phyloP scores from a whole-genome alignment of 35 echinoderm and acorn worm genomes.

The Eucidaris tribuloides region DNA sequence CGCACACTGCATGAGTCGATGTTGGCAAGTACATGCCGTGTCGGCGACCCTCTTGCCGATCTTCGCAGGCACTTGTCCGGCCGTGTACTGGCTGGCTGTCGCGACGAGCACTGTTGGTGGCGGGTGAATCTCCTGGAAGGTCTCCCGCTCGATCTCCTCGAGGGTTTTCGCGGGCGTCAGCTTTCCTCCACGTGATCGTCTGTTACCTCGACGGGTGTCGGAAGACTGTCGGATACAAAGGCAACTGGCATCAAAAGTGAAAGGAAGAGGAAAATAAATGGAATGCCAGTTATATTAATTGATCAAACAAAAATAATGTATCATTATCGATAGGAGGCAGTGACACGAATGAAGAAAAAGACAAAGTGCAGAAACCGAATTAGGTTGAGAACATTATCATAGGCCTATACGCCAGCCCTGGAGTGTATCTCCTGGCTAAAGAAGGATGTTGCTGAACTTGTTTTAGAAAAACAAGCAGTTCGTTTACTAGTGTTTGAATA shows the following conservation, averaged over 20 bases:
- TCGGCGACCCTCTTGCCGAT: conserved; percentile 65
- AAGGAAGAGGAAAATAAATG: background rate
- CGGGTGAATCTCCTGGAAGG: conserved; percentile 42
- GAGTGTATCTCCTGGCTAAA: no score
- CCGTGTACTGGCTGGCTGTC: background rate
- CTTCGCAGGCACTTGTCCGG: conserved; percentile 71
- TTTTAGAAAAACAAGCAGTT: no score
- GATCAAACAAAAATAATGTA: no score
- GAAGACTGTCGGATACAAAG: background rate
- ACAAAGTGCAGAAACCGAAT: no score
- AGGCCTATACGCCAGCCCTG: no score
- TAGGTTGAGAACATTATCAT: no score
- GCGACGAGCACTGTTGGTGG: background rate
- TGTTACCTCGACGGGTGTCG: background rate
- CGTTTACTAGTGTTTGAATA: no score
- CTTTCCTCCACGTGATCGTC: background rate
- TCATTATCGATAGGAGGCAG: no score
- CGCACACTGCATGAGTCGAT: conserved; percentile 53
- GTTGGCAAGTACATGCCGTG: conserved; percentile 60
- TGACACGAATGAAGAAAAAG: no score
- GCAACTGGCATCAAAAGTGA: background rate
- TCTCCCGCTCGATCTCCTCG: conserved; percentile 34
- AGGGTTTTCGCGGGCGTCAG: conserved; percentile 16
- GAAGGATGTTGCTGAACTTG: no score
- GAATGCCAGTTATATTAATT: background rate